These are phyloP conservation scores for Apistogramma diplotaenia DNA, from an alignment of 2,113 vertebrate species.

Conservation along the genomic window DNA sequence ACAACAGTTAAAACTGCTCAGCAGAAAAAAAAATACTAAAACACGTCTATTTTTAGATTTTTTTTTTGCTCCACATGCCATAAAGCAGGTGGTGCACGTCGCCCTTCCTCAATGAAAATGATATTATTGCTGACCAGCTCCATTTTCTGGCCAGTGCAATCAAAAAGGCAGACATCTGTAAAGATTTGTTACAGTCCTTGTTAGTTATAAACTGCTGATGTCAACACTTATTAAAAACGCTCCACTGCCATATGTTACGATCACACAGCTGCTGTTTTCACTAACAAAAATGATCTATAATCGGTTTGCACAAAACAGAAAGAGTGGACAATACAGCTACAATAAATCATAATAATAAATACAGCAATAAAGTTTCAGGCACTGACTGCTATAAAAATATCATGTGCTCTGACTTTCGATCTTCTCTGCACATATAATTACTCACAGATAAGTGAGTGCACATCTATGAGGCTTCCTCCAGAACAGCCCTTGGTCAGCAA, in stretches of 20 bases:
- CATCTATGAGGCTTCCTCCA: slow-evolving; percentile 17
- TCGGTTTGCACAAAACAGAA: not conserved
- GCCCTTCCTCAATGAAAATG: not conserved
- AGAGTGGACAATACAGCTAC: not conserved
- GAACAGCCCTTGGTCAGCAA: slow-evolving; percentile 58
- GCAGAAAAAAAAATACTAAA: not conserved
- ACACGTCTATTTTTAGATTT: no score
- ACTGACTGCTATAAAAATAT: not conserved
- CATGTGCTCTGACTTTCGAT: not conserved
- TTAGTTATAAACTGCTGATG: not conserved
- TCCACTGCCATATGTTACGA: not conserved
- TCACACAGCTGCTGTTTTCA: not conserved
- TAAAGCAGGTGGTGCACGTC: not conserved
- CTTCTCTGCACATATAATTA: not conserved
- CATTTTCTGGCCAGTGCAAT: not conserved
- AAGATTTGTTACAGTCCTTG: not conserved
- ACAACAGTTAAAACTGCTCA: not conserved
- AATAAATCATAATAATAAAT: not conserved
- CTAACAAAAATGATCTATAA: not conserved
- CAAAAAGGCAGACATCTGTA: no score
- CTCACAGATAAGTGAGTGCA: slow-evolving; percentile 29
- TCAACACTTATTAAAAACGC: no score
- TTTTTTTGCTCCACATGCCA: not conserved
- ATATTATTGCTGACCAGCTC: not conserved
- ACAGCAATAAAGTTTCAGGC: not conserved